phyloP scores from a whole-genome alignment of 2,888 invertebrate species.

The Clistopyga incitator region DNA sequence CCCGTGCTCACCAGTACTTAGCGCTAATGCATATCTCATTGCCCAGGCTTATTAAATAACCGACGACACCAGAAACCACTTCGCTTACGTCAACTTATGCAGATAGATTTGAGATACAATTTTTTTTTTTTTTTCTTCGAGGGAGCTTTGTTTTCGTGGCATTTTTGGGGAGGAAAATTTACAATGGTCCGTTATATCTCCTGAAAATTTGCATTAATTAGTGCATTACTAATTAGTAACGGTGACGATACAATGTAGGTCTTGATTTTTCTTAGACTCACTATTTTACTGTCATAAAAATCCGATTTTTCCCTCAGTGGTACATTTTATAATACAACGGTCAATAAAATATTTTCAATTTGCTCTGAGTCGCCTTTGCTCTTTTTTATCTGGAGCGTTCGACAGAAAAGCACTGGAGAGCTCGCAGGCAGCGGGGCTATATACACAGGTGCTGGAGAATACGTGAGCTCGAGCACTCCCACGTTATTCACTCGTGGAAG shows the following conservation, averaged over 20 bases:
- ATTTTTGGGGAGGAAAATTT: too few relatives aligned
- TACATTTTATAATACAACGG: background rate
- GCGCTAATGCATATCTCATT: slow-evolving; percentile 8
- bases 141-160: too few relatives aligned
- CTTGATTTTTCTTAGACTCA: too few relatives aligned
- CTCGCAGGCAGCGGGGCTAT: slow-evolving; percentile 1
- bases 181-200: too few relatives aligned
- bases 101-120: background rate
- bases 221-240: too few relatives aligned
- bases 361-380: background rate
- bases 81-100: background rate
- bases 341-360: background rate
- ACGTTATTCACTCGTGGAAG: slow-evolving; percentile 67
- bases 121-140: background rate
- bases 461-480: slow-evolving; percentile 63
- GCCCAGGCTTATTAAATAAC: slow-evolving; percentile 21
- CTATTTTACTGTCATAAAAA: too few relatives aligned
- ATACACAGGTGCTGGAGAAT: slow-evolving; percentile 62
- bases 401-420: slow-evolving; percentile 15
- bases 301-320: too few relatives aligned
- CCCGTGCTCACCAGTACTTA: slow-evolving; percentile 15
- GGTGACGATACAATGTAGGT: too few relatives aligned
- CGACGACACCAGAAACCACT: background rate
- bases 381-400: background rate
- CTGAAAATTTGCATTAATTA: too few relatives aligned